phyloP scores from a whole-genome alignment of 2,888 invertebrate genomes.

The Caenorhabditis japonica region DNA sequence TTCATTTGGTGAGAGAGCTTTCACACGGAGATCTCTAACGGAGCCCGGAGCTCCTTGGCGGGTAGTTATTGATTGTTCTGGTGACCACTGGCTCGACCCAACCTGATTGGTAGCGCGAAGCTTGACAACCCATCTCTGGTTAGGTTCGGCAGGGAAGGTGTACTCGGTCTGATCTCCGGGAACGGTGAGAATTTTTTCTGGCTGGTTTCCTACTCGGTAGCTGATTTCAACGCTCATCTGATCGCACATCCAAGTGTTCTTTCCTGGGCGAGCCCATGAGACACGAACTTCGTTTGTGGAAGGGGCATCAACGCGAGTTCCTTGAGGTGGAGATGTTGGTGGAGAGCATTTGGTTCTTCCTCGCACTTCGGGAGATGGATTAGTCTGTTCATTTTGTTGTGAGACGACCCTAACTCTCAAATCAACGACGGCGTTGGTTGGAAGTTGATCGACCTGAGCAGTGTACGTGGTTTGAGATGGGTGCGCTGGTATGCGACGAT shows the following conservation, averaged over 20 bases:
- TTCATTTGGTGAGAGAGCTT: conserved; percentile 69
- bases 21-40: conserved; percentile 72
- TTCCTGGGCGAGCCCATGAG: conserved; percentile 73
- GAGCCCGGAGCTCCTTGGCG: conserved; percentile 76
- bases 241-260: conserved; percentile 77
- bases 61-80: conserved; percentile 72
- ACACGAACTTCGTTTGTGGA: conserved; percentile 75
- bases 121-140: conserved; percentile 75
- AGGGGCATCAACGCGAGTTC: conserved; percentile 70
- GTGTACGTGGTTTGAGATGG: conserved; percentile 71
- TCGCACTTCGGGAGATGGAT: conserved; percentile 75
- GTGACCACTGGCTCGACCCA: conserved; percentile 70
- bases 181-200: conserved; percentile 71
- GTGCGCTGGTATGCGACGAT: conserved; percentile 69
- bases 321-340: conserved; percentile 75
- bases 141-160: conserved; percentile 76
- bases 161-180: conserved; percentile 76
- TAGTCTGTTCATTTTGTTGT: conserved; percentile 70
- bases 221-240: conserved; percentile 76
- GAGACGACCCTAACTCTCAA: conserved; percentile 73
- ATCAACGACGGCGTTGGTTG: conserved; percentile 76
- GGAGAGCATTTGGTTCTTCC: conserved; percentile 76
- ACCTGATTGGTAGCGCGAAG: conserved; percentile 69
- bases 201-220: conserved; percentile 73
- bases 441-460: conserved; percentile 70